phyloP scores from a whole-genome alignment of 23 tunicate genomes.

The Trididemnum clinides region DNA sequence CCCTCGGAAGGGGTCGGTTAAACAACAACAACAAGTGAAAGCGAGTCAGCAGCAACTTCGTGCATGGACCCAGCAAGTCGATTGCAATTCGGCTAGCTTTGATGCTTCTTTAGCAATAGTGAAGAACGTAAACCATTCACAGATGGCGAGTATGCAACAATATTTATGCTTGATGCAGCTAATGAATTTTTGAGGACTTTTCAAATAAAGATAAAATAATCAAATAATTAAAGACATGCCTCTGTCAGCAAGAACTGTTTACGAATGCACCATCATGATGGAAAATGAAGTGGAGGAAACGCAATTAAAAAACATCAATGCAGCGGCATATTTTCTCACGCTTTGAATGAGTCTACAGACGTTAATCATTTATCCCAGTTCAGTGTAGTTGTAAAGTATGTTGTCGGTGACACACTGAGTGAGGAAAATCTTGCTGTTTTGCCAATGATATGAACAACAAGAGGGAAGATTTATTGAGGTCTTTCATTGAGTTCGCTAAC shows the following conservation, averaged over 20 bases:
- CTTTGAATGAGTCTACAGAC: conserved; percentile 46
- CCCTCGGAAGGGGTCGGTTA: no score
- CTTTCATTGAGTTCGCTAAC: no score
- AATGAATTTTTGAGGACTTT: no score
- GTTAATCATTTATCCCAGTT: conserved; percentile 32
- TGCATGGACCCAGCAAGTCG: conserved; percentile 19
- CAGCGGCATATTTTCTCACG: conserved; percentile 46
- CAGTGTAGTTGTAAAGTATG: no score
- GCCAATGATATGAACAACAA: conserved; percentile 39
- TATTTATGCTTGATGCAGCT: conserved; percentile 30
- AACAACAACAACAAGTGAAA: no score
- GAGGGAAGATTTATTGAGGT: conserved; percentile 38
- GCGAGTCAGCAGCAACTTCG: no score
- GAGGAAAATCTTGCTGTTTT: no score
- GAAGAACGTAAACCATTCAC: conserved; percentile 21
- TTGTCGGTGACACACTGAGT: no score
- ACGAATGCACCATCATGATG: conserved; percentile 17
- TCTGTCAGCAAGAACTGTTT: no score
- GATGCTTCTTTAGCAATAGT: conserved; percentile 34
- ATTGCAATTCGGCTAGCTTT: conserved; percentile 28
- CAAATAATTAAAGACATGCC: conserved; percentile 33
- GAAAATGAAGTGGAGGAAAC: conserved; percentile 42
- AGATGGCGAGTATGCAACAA: conserved; percentile 31
- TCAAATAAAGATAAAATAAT: not conserved
- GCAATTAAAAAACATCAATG: conserved; percentile 30